phyloP scores from a whole-genome alignment of 2,113 vertebrate species.

The Bothrops jararaca region DNA sequence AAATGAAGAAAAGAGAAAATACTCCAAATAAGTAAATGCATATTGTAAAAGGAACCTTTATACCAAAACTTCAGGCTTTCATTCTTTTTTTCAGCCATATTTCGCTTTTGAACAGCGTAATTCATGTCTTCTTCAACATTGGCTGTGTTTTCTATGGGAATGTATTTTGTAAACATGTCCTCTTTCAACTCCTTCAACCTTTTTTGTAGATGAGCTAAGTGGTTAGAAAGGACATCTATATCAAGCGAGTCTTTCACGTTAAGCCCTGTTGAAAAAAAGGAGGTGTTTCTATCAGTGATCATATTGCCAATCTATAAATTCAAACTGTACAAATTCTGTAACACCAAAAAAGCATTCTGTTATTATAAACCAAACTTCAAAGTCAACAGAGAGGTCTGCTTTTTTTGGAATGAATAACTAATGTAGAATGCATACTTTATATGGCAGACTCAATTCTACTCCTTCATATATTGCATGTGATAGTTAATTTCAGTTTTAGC shows the following conservation, averaged over 20 bases:
- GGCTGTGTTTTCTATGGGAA: constrained; percentile 62
- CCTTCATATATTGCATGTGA: not conserved
- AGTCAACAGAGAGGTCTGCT: not conserved
- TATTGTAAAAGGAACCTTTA: constrained; percentile 8
- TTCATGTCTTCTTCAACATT: constrained; percentile 65
- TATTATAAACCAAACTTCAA: not conserved
- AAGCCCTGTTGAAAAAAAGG: constrained; percentile 64
- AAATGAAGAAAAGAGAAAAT: not conserved
- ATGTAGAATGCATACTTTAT: not conserved
- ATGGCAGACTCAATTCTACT: not conserved
- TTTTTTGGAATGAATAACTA: not conserved
- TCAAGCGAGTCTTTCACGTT: constrained; percentile 62
- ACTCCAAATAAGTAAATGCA: constrained; percentile 5
- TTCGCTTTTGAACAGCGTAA: constrained; percentile 49
- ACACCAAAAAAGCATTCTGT: not conserved
- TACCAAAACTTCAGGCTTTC: constrained; percentile 66
- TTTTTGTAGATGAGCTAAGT: constrained; percentile 61
- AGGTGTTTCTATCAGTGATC: not conserved
- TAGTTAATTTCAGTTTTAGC: not conserved
- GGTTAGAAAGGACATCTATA: constrained; percentile 59
- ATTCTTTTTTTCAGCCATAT: constrained; percentile 62
- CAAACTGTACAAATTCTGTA: not conserved
- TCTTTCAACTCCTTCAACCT: constrained; percentile 57
- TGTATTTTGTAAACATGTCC: constrained; percentile 56
- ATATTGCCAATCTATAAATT: not conserved